phyloP scores from a whole-genome alignment of 2,113 vertebrate genomes.

The Tachuris rubrigastra region DNA sequence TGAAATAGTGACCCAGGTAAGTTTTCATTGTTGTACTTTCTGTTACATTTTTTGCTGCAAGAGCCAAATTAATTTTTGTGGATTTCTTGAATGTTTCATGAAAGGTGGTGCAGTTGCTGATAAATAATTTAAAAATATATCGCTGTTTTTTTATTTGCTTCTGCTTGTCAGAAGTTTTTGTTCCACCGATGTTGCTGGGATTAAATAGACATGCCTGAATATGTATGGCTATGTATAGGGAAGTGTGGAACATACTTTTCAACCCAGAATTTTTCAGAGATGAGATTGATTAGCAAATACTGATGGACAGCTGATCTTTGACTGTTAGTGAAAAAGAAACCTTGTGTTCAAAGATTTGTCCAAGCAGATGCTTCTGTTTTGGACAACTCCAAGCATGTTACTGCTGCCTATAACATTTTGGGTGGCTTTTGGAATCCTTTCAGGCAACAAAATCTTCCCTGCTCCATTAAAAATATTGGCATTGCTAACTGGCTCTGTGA shows the following conservation, averaged over 20 bases:
- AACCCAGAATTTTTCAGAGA: neutral
- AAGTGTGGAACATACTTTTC: neutral
- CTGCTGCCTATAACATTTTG: neutral
- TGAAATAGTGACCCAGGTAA: neutral
- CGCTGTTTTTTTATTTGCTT: neutral
- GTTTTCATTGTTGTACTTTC: neutral
- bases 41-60: neutral
- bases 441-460: neutral
- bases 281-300: neutral
- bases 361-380: neutral
- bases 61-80: neutral
- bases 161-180: neutral
- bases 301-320: neutral
- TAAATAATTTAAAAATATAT: neutral
- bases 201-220: neutral
- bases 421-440: neutral
- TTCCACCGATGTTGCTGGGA: neutral
- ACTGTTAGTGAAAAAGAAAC: neutral
- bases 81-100: neutral
- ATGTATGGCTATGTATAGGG: rapidly evolving
- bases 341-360: neutral
- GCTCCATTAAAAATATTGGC: neutral
- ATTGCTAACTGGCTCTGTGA: neutral
- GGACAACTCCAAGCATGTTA: too few relatives aligned
- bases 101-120: neutral